Percentiles rank a stretch among this genome's conserved stretches.
Evolutionary conservation across 1,140 invertebrate species (phyloP).

Genomic region (Geopemphigus sp.): DNA sequence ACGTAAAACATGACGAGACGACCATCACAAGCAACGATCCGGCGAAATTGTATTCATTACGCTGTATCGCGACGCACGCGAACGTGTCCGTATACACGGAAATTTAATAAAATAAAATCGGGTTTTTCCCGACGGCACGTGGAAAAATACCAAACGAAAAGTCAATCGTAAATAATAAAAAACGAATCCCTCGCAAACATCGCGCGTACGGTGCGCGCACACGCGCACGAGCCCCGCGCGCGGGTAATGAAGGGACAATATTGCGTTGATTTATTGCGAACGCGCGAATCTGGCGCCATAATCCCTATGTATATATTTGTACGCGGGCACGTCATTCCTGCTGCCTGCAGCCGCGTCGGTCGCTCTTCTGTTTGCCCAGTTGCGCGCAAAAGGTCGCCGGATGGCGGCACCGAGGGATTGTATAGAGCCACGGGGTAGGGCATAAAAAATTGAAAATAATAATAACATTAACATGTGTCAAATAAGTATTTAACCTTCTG

Average conservation of each 20-base stretch:
- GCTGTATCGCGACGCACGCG: no score
- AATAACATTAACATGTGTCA: slow-evolving; percentile 47
- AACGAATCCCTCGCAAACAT: neutral
- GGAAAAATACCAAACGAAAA: neutral
- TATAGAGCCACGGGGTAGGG: neutral
- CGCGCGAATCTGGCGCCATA: slow-evolving; percentile 32
- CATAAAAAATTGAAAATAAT: slow-evolving; percentile 9
- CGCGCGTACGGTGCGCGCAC: neutral
- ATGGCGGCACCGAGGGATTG: neutral
- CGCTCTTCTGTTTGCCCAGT: slow-evolving; percentile 47
- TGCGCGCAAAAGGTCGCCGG: slow-evolving; percentile 8
- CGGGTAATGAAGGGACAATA: slow-evolving; percentile 31
- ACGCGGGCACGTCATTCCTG: slow-evolving; percentile 10
- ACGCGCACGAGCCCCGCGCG: neutral
- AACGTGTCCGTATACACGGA: neutral
- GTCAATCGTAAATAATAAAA: neutral
- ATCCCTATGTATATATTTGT: slow-evolving; percentile 40
- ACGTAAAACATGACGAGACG: no score
- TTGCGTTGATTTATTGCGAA: slow-evolving; percentile 40
- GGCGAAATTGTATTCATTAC: no score
- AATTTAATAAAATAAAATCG: neutral
- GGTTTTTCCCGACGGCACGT: neutral
- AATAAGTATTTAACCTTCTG: slow-evolving; percentile 50
- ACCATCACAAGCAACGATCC: no score
- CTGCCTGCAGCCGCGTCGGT: neutral